Conservation (phyloP, 1,140 invertebrate species). For the Aleiodes sp. region DNA sequence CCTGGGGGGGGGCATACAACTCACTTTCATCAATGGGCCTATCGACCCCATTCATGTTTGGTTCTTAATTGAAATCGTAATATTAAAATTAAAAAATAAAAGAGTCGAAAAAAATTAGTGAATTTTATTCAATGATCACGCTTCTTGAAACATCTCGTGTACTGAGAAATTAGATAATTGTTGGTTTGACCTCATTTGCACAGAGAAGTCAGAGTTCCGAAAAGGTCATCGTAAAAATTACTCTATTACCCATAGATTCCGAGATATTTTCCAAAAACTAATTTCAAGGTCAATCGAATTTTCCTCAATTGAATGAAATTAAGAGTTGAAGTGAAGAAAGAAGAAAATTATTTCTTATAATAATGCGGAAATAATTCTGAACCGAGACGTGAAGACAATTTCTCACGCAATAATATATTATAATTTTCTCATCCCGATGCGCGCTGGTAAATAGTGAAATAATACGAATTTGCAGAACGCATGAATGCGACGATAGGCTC, state of each 20-base stretch:
- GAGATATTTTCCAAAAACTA: background rate
- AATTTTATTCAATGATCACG: no score
- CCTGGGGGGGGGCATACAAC: slow-evolving; percentile 35
- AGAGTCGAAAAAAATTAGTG: no score
- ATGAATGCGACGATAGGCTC: background rate
- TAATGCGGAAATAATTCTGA: background rate
- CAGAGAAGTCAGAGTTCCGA: no score
- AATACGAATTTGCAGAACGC: background rate
- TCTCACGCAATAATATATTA: slow-evolving; percentile 11
- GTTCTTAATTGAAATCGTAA: background rate
- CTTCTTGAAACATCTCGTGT: no score
- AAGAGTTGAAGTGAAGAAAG: background rate
- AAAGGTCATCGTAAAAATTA: no score
- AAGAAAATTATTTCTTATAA: background rate
- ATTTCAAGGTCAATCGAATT: background rate
- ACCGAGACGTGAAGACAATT: slow-evolving; percentile 3
- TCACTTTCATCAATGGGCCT: slow-evolving; percentile 48
- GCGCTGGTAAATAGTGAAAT: background rate
- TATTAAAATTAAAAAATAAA: background rate
- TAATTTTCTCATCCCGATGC: background rate
- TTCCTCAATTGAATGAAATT: background rate
- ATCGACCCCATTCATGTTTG: background rate
- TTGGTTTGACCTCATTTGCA: no score
- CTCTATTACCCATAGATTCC: no score
- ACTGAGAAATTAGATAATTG: no score